phyloP scores from a whole-genome alignment of 2,888 invertebrate genomes.

The Pollenia griseotomentosa region DNA sequence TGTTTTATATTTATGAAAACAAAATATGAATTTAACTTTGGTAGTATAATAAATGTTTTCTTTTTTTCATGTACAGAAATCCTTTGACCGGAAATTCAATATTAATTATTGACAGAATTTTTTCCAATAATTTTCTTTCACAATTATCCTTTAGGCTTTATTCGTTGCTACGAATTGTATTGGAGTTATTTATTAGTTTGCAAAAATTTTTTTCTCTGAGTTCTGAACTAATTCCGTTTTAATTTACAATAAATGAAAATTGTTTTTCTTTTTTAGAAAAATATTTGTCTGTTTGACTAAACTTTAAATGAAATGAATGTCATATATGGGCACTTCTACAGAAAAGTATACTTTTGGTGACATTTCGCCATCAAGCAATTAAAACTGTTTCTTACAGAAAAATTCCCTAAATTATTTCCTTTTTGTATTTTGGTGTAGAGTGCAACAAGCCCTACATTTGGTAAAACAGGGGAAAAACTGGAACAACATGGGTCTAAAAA shows the following conservation, averaged over 20 bases:
- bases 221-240: slow-evolving; percentile 61
- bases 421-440: too few species aligned
- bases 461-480: too few species aligned
- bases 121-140: slow-evolving; percentile 26
- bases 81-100: slow-evolving; percentile 68
- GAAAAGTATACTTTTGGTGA: too few species aligned
- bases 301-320: slow-evolving; percentile 38
- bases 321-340: background rate
- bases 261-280: background rate
- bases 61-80: slow-evolving; percentile 23
- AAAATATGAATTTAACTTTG: background rate
- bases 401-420: too few species aligned
- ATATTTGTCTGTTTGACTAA: slow-evolving; percentile 33
- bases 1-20: slow-evolving; percentile 35
- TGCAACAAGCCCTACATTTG: background rate
- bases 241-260: slow-evolving; percentile 34
- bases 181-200: slow-evolving; percentile 35
- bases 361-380: too few species aligned
- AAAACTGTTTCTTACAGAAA: too few species aligned
- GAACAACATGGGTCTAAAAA: too few species aligned
- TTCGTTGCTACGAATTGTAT: slow-evolving; percentile 1
- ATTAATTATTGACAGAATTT: slow-evolving; percentile 4
- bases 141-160: slow-evolving; percentile 73
- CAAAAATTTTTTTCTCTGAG: background rate
- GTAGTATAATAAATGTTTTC: background rate